Percentiles rank a stretch among this genome's conserved stretches.
phyloP scores from a whole-genome alignment of 2,888 invertebrate genomes.

The Pseudolycoriella hygida region DNA sequence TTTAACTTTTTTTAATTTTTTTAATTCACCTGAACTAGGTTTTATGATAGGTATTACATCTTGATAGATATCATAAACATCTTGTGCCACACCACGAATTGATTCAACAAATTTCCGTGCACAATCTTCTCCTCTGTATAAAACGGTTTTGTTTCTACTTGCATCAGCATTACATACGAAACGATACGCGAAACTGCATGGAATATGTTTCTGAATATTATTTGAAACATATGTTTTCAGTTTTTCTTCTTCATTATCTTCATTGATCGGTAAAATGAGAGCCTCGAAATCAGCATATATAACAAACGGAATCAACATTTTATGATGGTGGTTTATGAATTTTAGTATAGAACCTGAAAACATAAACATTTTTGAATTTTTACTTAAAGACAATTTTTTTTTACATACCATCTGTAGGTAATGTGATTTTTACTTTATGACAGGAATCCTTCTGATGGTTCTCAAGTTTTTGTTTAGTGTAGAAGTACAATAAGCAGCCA shows the following conservation, averaged over 20 bases:
- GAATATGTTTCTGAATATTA: not conserved
- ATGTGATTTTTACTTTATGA: not conserved
- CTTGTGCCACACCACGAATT: not conserved
- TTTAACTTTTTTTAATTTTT: not conserved
- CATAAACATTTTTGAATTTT: no score
- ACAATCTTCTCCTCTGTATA: not conserved
- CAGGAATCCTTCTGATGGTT: not conserved
- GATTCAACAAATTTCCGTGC: not conserved
- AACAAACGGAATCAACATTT: not conserved
- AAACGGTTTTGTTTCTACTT: not conserved
- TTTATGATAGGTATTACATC: not conserved
- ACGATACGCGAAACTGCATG: slow-evolving; percentile 1
- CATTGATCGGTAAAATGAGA: not conserved
- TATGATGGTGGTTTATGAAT: not conserved
- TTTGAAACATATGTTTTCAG: not conserved
- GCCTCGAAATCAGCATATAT: slow-evolving; percentile 6
- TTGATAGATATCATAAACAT: not conserved
- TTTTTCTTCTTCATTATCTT: not conserved
- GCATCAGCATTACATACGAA: not conserved
- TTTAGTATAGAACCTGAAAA: no score
- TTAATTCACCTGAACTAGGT: not conserved
- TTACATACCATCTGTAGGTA: not conserved
- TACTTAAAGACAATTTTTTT: no score
- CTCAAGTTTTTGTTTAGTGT: not conserved
- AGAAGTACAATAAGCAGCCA: slow-evolving; percentile 2